Evolutionary conservation across 2,797 vertebrate species (phyloP), one percentile per base, ranked within the genome.

Genomic region (Halcyon badia): DNA sequence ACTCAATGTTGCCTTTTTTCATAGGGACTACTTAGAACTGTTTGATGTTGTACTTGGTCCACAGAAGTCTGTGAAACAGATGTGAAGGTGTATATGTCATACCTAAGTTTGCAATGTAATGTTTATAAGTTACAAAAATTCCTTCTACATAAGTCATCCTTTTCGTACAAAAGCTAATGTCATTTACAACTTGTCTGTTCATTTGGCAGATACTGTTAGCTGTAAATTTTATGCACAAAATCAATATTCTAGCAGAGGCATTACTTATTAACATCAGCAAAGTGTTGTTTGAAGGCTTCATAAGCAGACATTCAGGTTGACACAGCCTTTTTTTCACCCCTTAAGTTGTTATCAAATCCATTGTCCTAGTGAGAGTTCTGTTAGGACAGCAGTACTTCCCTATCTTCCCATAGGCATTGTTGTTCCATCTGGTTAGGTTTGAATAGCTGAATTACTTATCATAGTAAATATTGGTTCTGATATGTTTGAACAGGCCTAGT

Each of bases 401-500:
- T 84, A 3, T 70, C 22, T 78, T 86, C 39, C 62, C 9, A 14
- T 8, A 52, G 46, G 21, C 16, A 8, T 42, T 85, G 51, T 48
- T 88, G 28, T 96, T 90, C 64, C 21, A 57, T 76, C 84, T 76
- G 14, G 48, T 94, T 83, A 30, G 56, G n/a, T 94, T 96, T 89
- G 30, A 31, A 28, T 52, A 35, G 30, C 46, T 85, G 79, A 80
- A 62, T 76, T 94, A 57, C 44, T 87, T 54, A 22, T 41, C 42
- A 5, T 14, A 19, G 46, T 73, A 64, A 90, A 24, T 70, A 20
- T 28, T 79, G 68, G 14, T 78, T 96, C 42, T 35, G 94, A 1
- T 86, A 1, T 85, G 19, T 97, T 93, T 90, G 73, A 87, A 54
- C 94, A 99, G 99, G 99, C 75, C 98, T 99, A 6, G 99, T 99